Evolutionary conservation across 2,113 vertebrate species (phyloP), one percentile per base, ranked within the genome.

Genomic region (Hypanus sabinus): DNA sequence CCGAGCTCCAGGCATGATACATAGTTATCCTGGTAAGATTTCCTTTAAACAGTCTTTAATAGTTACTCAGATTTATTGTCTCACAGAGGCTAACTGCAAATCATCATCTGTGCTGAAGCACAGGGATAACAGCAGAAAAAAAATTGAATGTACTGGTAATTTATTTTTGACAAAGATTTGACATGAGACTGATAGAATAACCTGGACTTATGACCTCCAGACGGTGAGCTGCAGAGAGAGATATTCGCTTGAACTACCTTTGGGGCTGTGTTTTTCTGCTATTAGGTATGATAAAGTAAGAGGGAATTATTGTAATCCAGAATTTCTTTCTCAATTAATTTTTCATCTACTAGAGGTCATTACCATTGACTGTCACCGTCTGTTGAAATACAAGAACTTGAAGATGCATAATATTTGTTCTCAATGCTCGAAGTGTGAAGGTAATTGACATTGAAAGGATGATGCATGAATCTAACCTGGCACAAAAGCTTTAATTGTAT

Each of bases 251-350:
- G 94, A 96, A 96, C 95, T 94, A 96, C 97, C 96, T 97, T 94
- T 60, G 97, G 95, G 97, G 94, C 94, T 96, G 96, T 95, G 94
- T 95, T 95, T 96, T 96, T 95, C 94, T 96, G 96, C 95, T 97
- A 97, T 97, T 95, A 96, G 96, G 95, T 95, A 96, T 95, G 94
- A 95, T 95, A 96, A 95, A 95, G 95, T 38, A 94, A 95, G 96
- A 96, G 95, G 95, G 96, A 96, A 96, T 97, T 96, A 97, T 95
- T 95, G 95, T 20, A 80, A 94, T 94, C 94, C 94, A 94, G 95
- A 97, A 97, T 96, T 96, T 96, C 94, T 95, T 96, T 96, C 96
- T 96, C 97, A 96, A 97, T 97, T 97, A 97, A 97, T 97, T 97
- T 96, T 95, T 94, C 95, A 96, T 97, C 96, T 96, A 95, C 95